Evolutionary conservation across 2,113 vertebrate genomes (phyloP), one percentile per base, ranked within the genome.

Genomic region (Colinus virginianus): DNA sequence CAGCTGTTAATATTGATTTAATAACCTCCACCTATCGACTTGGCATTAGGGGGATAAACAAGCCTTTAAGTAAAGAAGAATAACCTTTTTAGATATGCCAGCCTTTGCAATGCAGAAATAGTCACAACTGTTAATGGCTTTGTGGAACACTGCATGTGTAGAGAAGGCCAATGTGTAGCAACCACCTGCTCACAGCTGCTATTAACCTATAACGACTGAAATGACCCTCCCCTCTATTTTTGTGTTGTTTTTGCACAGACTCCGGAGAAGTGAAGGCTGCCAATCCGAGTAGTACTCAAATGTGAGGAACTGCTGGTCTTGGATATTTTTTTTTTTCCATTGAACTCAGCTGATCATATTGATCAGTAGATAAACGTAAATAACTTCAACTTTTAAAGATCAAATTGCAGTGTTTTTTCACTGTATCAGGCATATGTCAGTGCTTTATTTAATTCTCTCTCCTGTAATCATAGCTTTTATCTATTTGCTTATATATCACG

Each of bases 271-370:
- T 97, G 97, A 98, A 99, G 98, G 98, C 98, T 98, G 98, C 98
- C 98, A 98, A 98, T 99, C 98, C 93, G 97, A 98, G 98, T 97
- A 97, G 97, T 98, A 97, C 98, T 98, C 97, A 97, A 95, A 98
- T 98, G 97, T 98, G 98, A 98, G 98, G 98, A 97, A 97, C 96
- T 98, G 97, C 97, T 98, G 96, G 97, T 97, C 98, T 98, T 98
- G 97, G 97, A 96, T 97, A 96, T 97, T 97, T 97, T 97, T 97
- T 97, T 96, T 97, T 97, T 83, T 66, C 98, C 98, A 98, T 98
- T 98, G 97, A 98, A 98, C 98, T 97, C 97, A 98, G 95, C 99
- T 99, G 99, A 99, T 99, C 99, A 99, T 99, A 99, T 99, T 99
- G 99, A 99, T 99, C 99, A 98, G 99, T 98, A 97, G 96, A 97